A percentile compares a stretch with the other conserved stretches of the same genome.
Conservation (phyloP, 2,888 invertebrate species). For the Tetranychus truncatus region DNA sequence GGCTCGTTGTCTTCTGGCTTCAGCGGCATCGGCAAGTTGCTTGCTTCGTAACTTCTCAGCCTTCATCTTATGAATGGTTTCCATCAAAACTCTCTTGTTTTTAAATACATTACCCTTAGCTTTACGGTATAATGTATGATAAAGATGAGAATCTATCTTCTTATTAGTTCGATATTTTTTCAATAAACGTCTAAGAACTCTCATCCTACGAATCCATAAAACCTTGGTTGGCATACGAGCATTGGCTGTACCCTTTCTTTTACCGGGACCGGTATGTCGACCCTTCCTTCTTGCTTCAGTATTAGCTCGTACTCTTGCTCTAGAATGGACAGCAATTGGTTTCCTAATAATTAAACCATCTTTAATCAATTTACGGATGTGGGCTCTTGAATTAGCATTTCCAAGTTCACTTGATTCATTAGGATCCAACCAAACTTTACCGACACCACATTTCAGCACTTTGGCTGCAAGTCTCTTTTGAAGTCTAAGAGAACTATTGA, state of each 20-base stretch:
- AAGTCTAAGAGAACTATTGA: slow-evolving; percentile 67
- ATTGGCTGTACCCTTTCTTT: slow-evolving; percentile 98
- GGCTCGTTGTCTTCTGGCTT: slow-evolving; percentile 86
- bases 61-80: slow-evolving; percentile 99
- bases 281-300: slow-evolving; percentile 94
- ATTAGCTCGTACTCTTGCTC: slow-evolving; percentile 92
- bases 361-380: slow-evolving; percentile 93
- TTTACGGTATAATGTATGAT: slow-evolving; percentile 96
- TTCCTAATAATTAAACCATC: slow-evolving; percentile 99
- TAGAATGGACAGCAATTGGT: slow-evolving; percentile 94
- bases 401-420: slow-evolving; percentile 99
- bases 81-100: slow-evolving; percentile 99
- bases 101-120: slow-evolving; percentile 63
- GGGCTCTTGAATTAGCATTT: slow-evolving; percentile 95
- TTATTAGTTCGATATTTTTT: slow-evolving; percentile 86
- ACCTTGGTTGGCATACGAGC: slow-evolving; percentile 97
- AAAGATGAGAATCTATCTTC: slow-evolving; percentile 95
- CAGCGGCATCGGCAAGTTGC: slow-evolving; percentile 88
- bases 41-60: slow-evolving; percentile 95
- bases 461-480: slow-evolving; percentile 99
- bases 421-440: slow-evolving; percentile 99
- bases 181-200: slow-evolving; percentile 79
- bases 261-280: slow-evolving; percentile 95
- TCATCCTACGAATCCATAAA: slow-evolving; percentile 72
- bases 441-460: slow-evolving; percentile 96